Conservation (phyloP, 2,888 invertebrate genomes). For the Xestia c-nigrum region DNA sequence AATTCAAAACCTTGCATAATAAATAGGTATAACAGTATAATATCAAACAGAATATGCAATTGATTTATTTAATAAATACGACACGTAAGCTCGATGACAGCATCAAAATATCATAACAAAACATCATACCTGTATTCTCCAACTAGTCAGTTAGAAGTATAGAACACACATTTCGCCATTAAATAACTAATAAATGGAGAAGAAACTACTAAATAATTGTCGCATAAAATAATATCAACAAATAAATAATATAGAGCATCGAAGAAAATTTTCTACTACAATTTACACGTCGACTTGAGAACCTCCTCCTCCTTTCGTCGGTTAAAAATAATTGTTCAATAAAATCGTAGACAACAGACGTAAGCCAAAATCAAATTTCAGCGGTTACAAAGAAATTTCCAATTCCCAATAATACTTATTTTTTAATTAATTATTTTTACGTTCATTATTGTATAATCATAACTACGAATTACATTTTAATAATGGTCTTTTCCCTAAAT, state of each 20-base stretch:
- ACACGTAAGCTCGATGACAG: slow-evolving; percentile 26
- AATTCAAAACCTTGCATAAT: neutral
- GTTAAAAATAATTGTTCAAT: neutral
- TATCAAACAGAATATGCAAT: slow-evolving; percentile 4
- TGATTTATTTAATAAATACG: slow-evolving; percentile 2
- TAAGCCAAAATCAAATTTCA: slow-evolving; percentile 59
- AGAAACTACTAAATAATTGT: neutral
- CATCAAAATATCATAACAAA: neutral
- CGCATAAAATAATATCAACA: slow-evolving; percentile 24
- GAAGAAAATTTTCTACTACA: neutral
- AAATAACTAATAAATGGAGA: neutral
- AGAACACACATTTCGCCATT: neutral
- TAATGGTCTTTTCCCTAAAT: slow-evolving; percentile 43
- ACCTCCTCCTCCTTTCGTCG: too few species aligned
- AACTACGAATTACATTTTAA: slow-evolving; percentile 31
- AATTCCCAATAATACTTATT: slow-evolving; percentile 36
- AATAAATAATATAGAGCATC: slow-evolving; percentile 8
- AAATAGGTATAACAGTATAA: neutral
- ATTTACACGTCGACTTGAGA: neutral
- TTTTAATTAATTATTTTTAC: slow-evolving; percentile 25
- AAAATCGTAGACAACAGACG: neutral
- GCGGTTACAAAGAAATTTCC: slow-evolving; percentile 40
- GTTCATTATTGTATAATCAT: slow-evolving; percentile 27
- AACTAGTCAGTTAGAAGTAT: neutral
- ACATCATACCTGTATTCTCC: neutral